Evolutionary conservation across 2,888 invertebrate genomes (phyloP).

Genomic region (Anoplius nigerrimus): DNA sequence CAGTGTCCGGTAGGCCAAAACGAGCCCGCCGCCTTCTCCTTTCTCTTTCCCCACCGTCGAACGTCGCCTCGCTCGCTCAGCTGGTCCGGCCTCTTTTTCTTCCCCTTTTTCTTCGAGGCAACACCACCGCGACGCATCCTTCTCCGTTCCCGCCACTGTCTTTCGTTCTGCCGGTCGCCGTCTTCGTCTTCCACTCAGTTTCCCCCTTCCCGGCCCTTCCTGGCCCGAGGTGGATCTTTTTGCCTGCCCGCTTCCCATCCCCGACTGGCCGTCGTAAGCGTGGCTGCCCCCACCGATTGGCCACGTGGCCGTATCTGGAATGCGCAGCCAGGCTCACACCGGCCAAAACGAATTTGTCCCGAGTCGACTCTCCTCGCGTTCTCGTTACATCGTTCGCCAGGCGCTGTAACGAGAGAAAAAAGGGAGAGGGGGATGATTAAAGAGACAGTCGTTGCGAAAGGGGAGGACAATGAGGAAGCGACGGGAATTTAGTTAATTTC

Average conservation of each 20-base stretch:
- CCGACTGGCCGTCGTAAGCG: conserved; percentile 48
- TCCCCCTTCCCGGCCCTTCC: conserved; percentile 28
- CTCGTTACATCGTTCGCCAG: conserved; percentile 20
- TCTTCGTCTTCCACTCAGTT: conserved; percentile 21
- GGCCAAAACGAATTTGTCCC: conserved; percentile 8
- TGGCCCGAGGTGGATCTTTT: background rate
- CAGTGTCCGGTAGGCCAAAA: conserved; percentile 68
- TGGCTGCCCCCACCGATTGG: conserved; percentile 50
- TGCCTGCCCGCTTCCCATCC: conserved; percentile 24
- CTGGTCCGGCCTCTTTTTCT: conserved; percentile 13
- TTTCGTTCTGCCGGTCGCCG: conserved; percentile 21
- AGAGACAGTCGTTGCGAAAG: too few relatives aligned
- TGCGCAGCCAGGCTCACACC: conserved; percentile 47
- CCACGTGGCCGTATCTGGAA: conserved; percentile 57
- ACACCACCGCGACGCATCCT: conserved; percentile 3
- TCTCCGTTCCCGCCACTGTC: conserved; percentile 19
- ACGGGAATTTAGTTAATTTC: too few relatives aligned
- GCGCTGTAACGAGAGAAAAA: conserved; percentile 19
- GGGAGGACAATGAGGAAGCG: too few relatives aligned
- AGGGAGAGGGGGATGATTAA: background rate
- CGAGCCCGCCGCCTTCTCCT: conserved; percentile 45
- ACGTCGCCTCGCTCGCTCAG: conserved; percentile 33
- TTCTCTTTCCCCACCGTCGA: conserved; percentile 26
- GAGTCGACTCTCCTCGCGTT: conserved; percentile 10
- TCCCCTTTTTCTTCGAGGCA: conserved; percentile 15